phyloP scores from a whole-genome alignment of 2,888 invertebrate genomes.

The Drosophila histrio region DNA sequence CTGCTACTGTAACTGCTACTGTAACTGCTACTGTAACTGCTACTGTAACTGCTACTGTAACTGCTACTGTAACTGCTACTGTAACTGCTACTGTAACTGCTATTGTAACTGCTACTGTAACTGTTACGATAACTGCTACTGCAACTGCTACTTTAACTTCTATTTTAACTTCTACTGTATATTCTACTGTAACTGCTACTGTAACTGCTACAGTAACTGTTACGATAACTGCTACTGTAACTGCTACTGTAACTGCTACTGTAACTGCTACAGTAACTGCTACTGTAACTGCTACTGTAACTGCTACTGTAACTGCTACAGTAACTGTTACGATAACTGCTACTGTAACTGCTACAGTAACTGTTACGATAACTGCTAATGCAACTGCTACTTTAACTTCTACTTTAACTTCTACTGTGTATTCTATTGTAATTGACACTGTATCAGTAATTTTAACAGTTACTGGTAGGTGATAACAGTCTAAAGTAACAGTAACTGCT shows the following conservation, averaged over 20 bases:
- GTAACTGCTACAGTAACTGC: constrained; percentile 8
- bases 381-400: not conserved
- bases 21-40: not conserved
- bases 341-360: too few relatives aligned
- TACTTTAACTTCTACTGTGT: not conserved
- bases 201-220: too few relatives aligned
- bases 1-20: constrained; percentile 10
- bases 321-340: too few relatives aligned
- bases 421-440: not conserved
- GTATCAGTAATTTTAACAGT: too few relatives aligned
- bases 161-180: not conserved
- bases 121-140: not conserved
- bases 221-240: not conserved
- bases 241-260: not conserved
- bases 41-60: not conserved
- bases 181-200: not conserved
- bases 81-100: not conserved
- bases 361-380: constrained; percentile 2
- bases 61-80: not conserved
- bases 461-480: too few relatives aligned
- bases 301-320: constrained; percentile 7
- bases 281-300: constrained; percentile 6
- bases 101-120: not conserved
- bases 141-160: too few relatives aligned
- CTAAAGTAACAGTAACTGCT: too few relatives aligned